Evolutionary conservation across 2,797 vertebrate genomes (phyloP).

Genomic region (Megaceryle alcyon): DNA sequence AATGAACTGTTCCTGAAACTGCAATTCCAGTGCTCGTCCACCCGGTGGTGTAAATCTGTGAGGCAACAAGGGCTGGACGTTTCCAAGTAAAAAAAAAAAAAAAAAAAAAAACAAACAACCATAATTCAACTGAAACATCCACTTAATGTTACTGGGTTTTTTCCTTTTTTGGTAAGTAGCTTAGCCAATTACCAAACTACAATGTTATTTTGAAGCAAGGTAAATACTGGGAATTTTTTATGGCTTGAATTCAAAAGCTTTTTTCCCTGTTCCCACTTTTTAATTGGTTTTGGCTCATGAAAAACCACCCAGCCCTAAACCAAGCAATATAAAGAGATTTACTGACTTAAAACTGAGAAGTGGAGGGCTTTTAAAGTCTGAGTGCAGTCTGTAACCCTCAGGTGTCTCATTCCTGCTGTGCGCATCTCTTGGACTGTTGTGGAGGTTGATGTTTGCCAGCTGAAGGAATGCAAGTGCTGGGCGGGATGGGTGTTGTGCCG

Average conservation of each 20-base stretch:
- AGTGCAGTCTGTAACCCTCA: neutral
- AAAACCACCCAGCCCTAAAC: neutral
- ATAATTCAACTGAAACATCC: neutral
- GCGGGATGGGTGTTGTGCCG: neutral
- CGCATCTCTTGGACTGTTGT: neutral
- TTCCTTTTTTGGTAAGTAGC: neutral
- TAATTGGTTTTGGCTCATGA: neutral
- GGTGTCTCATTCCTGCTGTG: neutral
- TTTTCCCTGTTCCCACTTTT: neutral
- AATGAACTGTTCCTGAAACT: accelerated
- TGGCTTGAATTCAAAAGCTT: neutral
- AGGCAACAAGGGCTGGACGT: accelerated
- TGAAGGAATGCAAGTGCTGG: accelerated
- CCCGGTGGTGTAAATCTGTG: neutral
- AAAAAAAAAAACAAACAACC: no score
- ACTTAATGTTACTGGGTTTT: neutral
- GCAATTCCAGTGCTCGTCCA: neutral
- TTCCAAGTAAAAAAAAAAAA: accelerated
- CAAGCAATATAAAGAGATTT: neutral
- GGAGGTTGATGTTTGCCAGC: neutral
- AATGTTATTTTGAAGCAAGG: neutral
- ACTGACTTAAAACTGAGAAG: accelerated
- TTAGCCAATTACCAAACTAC: neutral
- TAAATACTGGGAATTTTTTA: neutral
- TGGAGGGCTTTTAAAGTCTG: neutral